Base-by-base conservation (phyloP, 2,888 invertebrate genomes). In the Brachypterus glaber region DNA sequence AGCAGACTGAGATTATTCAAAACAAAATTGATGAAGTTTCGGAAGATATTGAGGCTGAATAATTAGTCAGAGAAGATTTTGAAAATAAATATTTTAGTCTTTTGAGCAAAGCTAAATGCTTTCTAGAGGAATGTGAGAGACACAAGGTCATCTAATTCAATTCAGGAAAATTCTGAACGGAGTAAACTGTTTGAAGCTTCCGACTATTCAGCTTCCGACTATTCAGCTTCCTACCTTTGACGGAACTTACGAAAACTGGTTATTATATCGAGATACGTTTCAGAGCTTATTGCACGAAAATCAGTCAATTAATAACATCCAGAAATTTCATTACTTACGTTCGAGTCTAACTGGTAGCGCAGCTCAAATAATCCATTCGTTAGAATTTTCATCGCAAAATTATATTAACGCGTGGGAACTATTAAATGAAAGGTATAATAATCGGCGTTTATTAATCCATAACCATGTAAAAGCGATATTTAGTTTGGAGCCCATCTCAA, bases 311-410 rank as follows among this genome's bases (percentile, higher is more conserved):
- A 1, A 24, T 3, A 5, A 3, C 1, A 36, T 43, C 11, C 43
- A 40, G 34, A 43, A 43, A 13, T 43, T 44, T 18, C 42, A 45
- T 26, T 43, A 43, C 32, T 25, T 44, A n/a, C 11, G 41, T 2
- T 26, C 38, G 4, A 35, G 14, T 4, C 29, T 45, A 11, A 25
- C 13, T 12, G 26, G 31, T 8, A 21, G 17, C 9, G 43, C 44
- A 1, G 8, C 33, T 2, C 27, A 45, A 21, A 17, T 45, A 5
- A 39, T 45, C 2, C 21, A 36, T 16, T 30, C 39, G 12, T 29
- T 46, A 25, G 35, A 39, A 18, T 18, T 40, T 21, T 43, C 39
- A 21, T 27, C 4, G 2, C 11, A 18, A 4, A 44, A 35, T 32
- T 44, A 43, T 29, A 16, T 37, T 29, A 31, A 25, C 17, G 35